phyloP scores from a whole-genome alignment of 2,888 invertebrate species.

The Sarcophaga rosellei region DNA sequence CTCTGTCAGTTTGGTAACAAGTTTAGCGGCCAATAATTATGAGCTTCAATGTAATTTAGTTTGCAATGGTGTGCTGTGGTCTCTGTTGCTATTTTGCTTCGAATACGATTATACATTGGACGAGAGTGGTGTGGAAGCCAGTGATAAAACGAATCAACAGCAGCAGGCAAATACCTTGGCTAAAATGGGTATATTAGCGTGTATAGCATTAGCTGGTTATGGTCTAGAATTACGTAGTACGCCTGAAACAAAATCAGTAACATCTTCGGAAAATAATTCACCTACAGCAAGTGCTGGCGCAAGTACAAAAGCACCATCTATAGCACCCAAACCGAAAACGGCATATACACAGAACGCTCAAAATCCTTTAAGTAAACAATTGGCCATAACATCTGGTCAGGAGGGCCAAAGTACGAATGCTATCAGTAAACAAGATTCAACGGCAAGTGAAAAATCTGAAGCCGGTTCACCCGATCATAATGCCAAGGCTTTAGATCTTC shows the following conservation, averaged over 20 bases:
- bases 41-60: slow-evolving; percentile 91
- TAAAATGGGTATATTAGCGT: slow-evolving; percentile 91
- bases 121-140: slow-evolving; percentile 95
- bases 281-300: slow-evolving; percentile 52
- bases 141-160: slow-evolving; percentile 92
- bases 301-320: slow-evolving; percentile 53
- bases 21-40: slow-evolving; percentile 91
- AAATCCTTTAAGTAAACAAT: slow-evolving; percentile 80
- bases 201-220: slow-evolving; percentile 91
- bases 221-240: slow-evolving; percentile 74
- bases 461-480: slow-evolving; percentile 74
- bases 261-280: slow-evolving; percentile 61
- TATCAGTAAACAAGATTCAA: slow-evolving; percentile 75
- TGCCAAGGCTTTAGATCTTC: slow-evolving; percentile 62
- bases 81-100: slow-evolving; percentile 93
- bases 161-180: slow-evolving; percentile 96
- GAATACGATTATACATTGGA: slow-evolving; percentile 98
- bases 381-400: slow-evolving; percentile 74
- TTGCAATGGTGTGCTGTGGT: slow-evolving; percentile 94
- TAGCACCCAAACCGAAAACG: slow-evolving; percentile 65
- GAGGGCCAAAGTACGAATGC: slow-evolving; percentile 60
- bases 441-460: slow-evolving; percentile 75
- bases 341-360: slow-evolving; percentile 81
- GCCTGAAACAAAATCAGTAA: slow-evolving; percentile 54
- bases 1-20: slow-evolving; percentile 94